A percentile compares a stretch with the other conserved stretches of the same genome.
phyloP scores from a whole-genome alignment of 2,113 vertebrate genomes.

The Pluvialis apricaria region DNA sequence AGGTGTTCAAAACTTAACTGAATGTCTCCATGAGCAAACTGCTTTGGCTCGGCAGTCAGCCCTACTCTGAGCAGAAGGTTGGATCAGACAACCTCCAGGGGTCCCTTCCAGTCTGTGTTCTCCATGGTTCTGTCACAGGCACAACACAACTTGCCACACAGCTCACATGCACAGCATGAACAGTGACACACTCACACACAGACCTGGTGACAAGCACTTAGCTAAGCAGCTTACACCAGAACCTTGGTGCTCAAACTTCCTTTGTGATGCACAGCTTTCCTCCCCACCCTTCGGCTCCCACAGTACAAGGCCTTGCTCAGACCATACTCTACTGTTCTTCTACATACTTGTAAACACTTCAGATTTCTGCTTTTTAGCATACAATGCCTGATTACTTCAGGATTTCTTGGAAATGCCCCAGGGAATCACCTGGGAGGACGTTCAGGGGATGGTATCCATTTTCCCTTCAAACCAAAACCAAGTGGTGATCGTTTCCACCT shows the following conservation, averaged over 20 bases:
- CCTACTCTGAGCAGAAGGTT: not conserved
- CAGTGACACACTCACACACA: not conserved
- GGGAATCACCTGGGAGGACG: not conserved
- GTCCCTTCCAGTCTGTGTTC: not conserved
- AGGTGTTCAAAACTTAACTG: not conserved
- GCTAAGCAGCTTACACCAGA: not conserved
- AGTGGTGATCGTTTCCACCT: not conserved
- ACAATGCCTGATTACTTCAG: not conserved
- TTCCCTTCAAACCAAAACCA: not conserved
- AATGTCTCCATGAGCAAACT: not conserved
- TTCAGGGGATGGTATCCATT: not conserved
- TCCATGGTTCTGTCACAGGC: not conserved
- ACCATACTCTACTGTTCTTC: not conserved
- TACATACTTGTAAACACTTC: not conserved
- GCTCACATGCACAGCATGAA: not conserved
- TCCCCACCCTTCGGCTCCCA: not conserved
- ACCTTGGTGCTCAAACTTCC: not conserved
- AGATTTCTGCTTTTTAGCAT: not conserved
- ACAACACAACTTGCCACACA: not conserved
- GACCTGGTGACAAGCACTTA: not conserved
- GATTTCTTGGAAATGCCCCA: not conserved
- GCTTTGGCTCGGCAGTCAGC: not conserved
- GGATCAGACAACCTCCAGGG: fast-evolving
- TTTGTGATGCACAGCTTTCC: not conserved
- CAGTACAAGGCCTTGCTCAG: not conserved